phyloP scores from a whole-genome alignment of 1,140 invertebrate species.

The Dolichoris vasculosae region DNA sequence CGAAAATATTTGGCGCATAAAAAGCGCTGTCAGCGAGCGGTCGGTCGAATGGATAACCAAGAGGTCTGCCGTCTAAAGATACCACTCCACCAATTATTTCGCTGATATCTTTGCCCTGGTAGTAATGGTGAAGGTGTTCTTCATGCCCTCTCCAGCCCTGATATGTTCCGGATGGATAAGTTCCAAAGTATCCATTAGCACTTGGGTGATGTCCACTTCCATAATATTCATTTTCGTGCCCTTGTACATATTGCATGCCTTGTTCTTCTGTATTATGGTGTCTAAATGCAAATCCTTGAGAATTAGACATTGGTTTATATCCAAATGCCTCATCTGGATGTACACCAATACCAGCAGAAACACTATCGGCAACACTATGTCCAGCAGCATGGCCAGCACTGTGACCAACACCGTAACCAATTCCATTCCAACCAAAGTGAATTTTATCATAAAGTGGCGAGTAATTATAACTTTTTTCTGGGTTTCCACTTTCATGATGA shows the following conservation, averaged over 20 bases:
- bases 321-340: not conserved
- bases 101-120: slow-evolving; percentile 61
- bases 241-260: slow-evolving; percentile 47
- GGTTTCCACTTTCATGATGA: slow-evolving; percentile 31
- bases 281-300: not conserved
- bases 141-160: slow-evolving; percentile 57
- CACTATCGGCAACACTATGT: not conserved
- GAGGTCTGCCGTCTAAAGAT: slow-evolving; percentile 69
- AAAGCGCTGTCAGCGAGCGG: slow-evolving; percentile 67
- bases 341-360: slow-evolving; percentile 34
- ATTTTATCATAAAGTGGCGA: no score
- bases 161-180: slow-evolving; percentile 49
- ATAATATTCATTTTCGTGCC: slow-evolving; percentile 20
- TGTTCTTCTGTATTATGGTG: slow-evolving; percentile 4
- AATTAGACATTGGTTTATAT: not conserved
- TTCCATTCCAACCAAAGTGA: not conserved
- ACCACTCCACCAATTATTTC: slow-evolving; percentile 67
- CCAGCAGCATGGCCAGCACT: not conserved
- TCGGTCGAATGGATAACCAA: slow-evolving; percentile 76
- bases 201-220: slow-evolving; percentile 62
- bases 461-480: not conserved
- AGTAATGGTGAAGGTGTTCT: slow-evolving; percentile 59
- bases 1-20: slow-evolving; percentile 70
- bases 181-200: slow-evolving; percentile 58
- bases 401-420: not conserved